These are phyloP conservation scores for Equus przewalskii DNA, from an alignment of 2,113 vertebrate species.

Conservation along the genomic window DNA sequence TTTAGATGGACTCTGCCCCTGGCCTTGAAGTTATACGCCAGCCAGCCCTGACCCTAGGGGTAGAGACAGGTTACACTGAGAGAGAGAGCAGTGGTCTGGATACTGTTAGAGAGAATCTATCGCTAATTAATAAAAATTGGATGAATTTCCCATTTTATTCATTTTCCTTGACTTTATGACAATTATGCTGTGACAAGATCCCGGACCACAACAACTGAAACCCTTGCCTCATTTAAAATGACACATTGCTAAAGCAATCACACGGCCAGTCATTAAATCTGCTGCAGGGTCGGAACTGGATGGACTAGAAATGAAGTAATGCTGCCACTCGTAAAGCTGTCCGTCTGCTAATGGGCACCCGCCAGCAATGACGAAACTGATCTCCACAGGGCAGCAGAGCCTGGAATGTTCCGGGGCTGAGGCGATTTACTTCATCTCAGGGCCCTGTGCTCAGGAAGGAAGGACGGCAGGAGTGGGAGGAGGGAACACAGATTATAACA, in stretches of 20 bases:
- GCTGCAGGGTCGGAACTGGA: background rate
- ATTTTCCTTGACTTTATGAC: slow-evolving; percentile 55
- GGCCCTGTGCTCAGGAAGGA: background rate
- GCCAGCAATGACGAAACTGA: background rate
- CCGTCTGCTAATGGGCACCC: background rate
- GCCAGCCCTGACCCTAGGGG: background rate
- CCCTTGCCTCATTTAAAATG: slow-evolving; percentile 57
- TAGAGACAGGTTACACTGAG: background rate
- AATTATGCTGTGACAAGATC: slow-evolving; percentile 50
- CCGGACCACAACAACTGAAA: slow-evolving; percentile 1
- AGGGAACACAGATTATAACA: background rate
- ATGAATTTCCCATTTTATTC: background rate
- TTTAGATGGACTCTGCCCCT: background rate
- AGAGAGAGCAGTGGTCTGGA: background rate
- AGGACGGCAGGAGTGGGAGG: rapidly evolving
- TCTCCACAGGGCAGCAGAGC: background rate
- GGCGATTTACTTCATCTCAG: background rate
- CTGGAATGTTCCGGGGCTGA: background rate
- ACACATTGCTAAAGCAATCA: slow-evolving; percentile 45
- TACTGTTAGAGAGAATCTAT: background rate
- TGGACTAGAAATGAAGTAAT: background rate
- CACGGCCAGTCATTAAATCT: slow-evolving; percentile 22
- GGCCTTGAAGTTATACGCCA: background rate
- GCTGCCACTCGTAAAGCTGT: background rate
- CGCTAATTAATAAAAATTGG: slow-evolving; percentile 36